Conservation (phyloP, 2,113 vertebrate genomes). For the Orientallactaga bullata region DNA sequence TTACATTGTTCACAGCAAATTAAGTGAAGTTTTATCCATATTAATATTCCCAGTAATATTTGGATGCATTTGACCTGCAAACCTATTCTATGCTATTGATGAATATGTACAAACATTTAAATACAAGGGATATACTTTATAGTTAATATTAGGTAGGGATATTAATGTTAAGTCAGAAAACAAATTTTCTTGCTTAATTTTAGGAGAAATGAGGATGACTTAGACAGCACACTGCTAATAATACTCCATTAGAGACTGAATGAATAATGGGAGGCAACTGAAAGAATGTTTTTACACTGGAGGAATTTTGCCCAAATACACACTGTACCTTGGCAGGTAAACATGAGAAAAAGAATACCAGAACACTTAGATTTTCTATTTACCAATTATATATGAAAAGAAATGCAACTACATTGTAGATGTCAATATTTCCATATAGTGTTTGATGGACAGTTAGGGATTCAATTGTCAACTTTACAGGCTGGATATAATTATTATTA, state of each 20-base stretch:
- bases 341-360: neutral
- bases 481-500: neutral
- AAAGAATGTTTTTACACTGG: neutral
- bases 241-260: neutral
- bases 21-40: neutral
- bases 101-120: neutral
- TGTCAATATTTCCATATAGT: neutral
- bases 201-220: neutral
- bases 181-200: neutral
- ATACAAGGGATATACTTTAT: neutral
- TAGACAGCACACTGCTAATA: neutral
- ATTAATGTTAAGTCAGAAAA: neutral
- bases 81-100: neutral
- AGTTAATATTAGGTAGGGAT: neutral
- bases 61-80: neutral
- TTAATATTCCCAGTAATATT: neutral
- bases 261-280: neutral
- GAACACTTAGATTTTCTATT: neutral
- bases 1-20: neutral
- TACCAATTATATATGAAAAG: neutral
- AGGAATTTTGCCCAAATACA: neutral
- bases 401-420: neutral
- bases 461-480: neutral
- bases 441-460: neutral
- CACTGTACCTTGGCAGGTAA: neutral